Conservation (phyloP, 2,113 vertebrate genomes). For the Dunckerocampus dactyliophorus region DNA sequence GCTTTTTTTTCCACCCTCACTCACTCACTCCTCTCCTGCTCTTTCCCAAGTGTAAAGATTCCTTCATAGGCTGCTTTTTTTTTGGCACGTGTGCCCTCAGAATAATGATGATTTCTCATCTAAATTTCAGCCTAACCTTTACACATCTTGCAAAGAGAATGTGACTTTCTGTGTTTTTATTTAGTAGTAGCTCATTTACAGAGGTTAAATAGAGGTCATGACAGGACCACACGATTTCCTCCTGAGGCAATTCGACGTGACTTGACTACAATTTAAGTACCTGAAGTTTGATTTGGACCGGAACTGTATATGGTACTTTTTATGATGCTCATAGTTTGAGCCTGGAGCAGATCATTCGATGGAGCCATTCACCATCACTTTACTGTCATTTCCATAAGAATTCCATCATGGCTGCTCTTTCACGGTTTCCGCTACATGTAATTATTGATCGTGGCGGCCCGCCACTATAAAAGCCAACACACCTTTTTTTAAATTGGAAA, state of each 20-base stretch:
- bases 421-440: no score
- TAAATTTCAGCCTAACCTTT: no score
- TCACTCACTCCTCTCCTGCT: constrained; percentile 1
- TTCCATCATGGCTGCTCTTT: background rate
- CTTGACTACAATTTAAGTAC: no score
- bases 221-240: no score
- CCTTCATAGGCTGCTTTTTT: constrained; percentile 18
- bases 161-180: background rate
- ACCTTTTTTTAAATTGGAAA: no score
- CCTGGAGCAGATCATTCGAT: background rate
- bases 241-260: no score
- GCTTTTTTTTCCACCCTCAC: constrained; percentile 4
- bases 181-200: background rate
- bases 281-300: no score
- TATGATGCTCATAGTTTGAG: background rate
- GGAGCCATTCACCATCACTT: background rate
- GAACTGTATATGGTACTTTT: no score
- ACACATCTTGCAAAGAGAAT: background rate
- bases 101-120: no score
- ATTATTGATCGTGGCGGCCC: no score
- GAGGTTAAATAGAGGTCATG: background rate
- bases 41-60: constrained; percentile 30
- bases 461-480: no score
- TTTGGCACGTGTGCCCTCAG: background rate
- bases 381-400: background rate